Evolutionary conservation across 2,888 invertebrate species (phyloP).

Genomic region (Microdon myrmicae): DNA sequence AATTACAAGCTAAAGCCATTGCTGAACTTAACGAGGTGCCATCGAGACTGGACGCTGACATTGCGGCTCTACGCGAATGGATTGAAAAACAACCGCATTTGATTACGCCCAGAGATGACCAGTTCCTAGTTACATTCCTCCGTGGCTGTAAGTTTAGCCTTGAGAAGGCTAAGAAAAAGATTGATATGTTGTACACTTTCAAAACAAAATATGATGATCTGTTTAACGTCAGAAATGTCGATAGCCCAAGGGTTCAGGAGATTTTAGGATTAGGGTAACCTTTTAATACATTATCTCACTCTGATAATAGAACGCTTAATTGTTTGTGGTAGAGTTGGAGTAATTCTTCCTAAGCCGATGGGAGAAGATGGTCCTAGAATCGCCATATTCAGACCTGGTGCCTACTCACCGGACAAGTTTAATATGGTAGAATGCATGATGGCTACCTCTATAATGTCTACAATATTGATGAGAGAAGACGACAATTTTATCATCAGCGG

Average conservation of each 20-base stretch:
- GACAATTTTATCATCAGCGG: slow-evolving; percentile 68
- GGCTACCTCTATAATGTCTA: slow-evolving; percentile 70
- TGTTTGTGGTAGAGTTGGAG: slow-evolving; percentile 53
- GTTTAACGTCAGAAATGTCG: slow-evolving; percentile 64
- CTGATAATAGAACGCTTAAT: too few relatives aligned
- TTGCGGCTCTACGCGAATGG: slow-evolving; percentile 68
- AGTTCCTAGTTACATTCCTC: slow-evolving; percentile 72
- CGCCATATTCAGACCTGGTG: slow-evolving; percentile 68
- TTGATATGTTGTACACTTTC: slow-evolving; percentile 71
- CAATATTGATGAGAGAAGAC: slow-evolving; percentile 72
- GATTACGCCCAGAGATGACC: slow-evolving; percentile 66
- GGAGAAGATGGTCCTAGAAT: slow-evolving; percentile 68
- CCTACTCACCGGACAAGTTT: slow-evolving; percentile 67
- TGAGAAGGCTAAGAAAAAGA: slow-evolving; percentile 72
- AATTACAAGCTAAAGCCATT: slow-evolving; percentile 63
- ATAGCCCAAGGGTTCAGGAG: slow-evolving; percentile 57
- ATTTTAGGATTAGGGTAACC: slow-evolving; percentile 61
- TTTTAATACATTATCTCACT: too few relatives aligned
- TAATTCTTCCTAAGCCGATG: slow-evolving; percentile 60
- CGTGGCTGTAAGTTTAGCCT: slow-evolving; percentile 75
- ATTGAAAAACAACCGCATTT: slow-evolving; percentile 68
- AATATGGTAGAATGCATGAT: slow-evolving; percentile 69
- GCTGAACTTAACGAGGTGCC: slow-evolving; percentile 68
- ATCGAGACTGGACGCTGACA: slow-evolving; percentile 56
- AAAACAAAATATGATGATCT: slow-evolving; percentile 72